These are phyloP conservation scores for Furcula furcula DNA, from an alignment of 2,888 invertebrate genomes.

Conservation along the genomic window DNA sequence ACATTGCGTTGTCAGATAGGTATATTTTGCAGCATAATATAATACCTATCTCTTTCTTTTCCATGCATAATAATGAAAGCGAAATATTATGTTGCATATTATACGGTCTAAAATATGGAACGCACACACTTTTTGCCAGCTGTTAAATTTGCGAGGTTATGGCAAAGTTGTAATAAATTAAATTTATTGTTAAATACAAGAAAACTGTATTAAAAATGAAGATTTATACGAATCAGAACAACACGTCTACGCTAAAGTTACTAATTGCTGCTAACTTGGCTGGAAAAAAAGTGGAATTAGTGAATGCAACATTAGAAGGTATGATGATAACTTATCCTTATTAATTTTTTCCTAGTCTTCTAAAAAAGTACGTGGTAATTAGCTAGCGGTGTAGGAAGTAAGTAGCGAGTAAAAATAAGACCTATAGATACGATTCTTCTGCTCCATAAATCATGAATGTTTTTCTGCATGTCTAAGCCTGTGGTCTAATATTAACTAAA, in stretches of 20 bases:
- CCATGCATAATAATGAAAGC: background rate
- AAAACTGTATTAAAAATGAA: constrained; percentile 80
- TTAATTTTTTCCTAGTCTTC: no score
- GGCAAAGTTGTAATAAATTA: constrained; percentile 18
- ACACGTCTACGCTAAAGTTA: constrained; percentile 88
- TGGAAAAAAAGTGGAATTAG: constrained; percentile 80
- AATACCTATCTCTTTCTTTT: background rate
- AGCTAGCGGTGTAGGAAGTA: no score
- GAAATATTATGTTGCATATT: background rate
- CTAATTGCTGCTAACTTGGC: constrained; percentile 86
- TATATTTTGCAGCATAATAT: background rate
- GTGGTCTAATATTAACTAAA: no score
- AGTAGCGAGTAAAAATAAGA: no score
- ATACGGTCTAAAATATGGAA: no score
- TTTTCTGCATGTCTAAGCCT: no score
- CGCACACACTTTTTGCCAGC: constrained; percentile 22
- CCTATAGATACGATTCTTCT: no score
- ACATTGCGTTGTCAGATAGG: no score
- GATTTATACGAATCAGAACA: constrained; percentile 88
- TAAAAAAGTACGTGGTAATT: no score
- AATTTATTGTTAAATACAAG: constrained; percentile 23
- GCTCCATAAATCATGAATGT: no score
- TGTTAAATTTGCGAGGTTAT: constrained; percentile 26
- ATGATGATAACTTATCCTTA: no score
- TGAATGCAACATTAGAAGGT: constrained; percentile 84